phyloP scores from a whole-genome alignment of 2,797 vertebrate genomes.

The Protosalanx chinensis region DNA sequence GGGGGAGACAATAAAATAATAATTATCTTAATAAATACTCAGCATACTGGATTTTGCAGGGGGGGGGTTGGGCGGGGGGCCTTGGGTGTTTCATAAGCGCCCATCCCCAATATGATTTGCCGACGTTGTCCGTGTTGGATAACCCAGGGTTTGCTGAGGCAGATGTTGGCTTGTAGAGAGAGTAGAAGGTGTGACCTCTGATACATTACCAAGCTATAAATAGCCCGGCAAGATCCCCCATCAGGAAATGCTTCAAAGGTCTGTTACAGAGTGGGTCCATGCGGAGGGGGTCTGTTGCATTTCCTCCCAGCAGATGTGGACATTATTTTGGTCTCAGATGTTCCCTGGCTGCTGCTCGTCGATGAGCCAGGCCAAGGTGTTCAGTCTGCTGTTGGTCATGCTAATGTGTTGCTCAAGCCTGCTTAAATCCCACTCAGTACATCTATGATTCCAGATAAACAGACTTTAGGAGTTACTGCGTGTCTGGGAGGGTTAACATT shows the following conservation, averaged over 20 bases:
- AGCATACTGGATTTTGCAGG: not conserved
- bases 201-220: conserved; percentile 73
- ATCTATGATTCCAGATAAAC: conserved; percentile 16
- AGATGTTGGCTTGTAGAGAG: conserved; percentile 66
- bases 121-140: conserved; percentile 38
- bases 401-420: conserved; percentile 21
- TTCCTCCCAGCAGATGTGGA: conserved; percentile 39
- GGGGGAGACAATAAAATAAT: not conserved
- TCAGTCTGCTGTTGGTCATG: not conserved
- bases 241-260: conserved; percentile 67
- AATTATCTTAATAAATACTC: not conserved
- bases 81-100: conserved; percentile 4
- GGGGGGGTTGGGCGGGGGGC: not conserved
- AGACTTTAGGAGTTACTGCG: not conserved
- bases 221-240: conserved; percentile 67
- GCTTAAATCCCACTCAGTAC: conserved; percentile 11
- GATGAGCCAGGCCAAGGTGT: conserved; percentile 19
- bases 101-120: conserved; percentile 15
- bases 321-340: conserved; percentile 24
- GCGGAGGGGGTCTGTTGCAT: conserved; percentile 39
- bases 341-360: not conserved
- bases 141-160: conserved; percentile 49
- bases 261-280: conserved; percentile 49
- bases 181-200: conserved; percentile 65
- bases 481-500: no score